These are phyloP conservation scores for Coreius guichenoti DNA, from an alignment of 2,797 vertebrate species.

Conservation along the genomic window DNA sequence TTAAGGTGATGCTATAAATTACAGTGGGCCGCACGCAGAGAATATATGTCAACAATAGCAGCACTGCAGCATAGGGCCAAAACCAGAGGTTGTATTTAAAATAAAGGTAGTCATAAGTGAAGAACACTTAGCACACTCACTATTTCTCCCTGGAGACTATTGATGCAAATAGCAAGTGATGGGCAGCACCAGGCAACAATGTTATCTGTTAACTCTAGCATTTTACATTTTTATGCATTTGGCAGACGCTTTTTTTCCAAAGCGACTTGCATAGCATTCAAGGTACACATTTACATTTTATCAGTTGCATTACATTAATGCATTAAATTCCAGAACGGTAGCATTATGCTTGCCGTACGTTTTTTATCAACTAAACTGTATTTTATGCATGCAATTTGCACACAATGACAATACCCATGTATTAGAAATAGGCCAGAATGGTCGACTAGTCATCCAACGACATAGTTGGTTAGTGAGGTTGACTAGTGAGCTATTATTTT, in stretches of 20 bases:
- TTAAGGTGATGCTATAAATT: conserved; percentile 46
- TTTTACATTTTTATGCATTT: background rate
- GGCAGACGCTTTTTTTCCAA: background rate
- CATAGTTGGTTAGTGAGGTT: background rate
- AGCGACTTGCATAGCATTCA: no score
- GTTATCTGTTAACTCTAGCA: background rate
- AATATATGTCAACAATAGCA: conserved; percentile 10
- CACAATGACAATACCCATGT: background rate
- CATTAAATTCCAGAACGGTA: background rate
- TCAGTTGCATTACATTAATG: background rate
- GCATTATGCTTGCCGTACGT: background rate
- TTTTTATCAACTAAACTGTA: background rate
- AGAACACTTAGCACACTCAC: conserved; percentile 2
- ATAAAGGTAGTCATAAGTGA: conserved; percentile 5
- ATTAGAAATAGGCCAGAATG: background rate
- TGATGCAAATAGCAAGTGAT: background rate
- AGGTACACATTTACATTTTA: no score
- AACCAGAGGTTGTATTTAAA: conserved; percentile 11
- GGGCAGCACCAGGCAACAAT: background rate
- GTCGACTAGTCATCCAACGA: background rate
- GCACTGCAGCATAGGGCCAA: background rate
- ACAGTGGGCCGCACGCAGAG: background rate
- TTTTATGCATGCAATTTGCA: background rate
- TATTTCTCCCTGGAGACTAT: conserved; percentile 7
- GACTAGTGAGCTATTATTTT: background rate